Evolutionary conservation across 2,888 invertebrate genomes (phyloP), one percentile per base, ranked within the genome.

Genomic region (Bombyx huttoni): DNA sequence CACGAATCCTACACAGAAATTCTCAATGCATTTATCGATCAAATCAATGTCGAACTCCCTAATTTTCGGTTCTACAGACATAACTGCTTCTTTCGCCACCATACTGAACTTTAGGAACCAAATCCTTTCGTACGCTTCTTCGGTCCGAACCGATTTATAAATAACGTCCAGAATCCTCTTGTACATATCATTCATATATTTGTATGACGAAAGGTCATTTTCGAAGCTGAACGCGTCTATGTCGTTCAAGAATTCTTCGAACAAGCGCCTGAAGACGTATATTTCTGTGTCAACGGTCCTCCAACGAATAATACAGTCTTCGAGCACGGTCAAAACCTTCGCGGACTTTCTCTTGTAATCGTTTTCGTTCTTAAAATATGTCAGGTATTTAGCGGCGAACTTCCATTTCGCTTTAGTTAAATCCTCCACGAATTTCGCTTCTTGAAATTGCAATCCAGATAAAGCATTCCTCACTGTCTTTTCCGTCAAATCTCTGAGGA

Each of bases 381-480:
- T 56, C 7, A 70, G 56, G 50, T 60, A 67, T 52, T 53, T 57
- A 49, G 55, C 64, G 49, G 61, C 55, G 48, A 68, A 63, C 40
- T 58, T 35, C 72, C 73, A 78, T 54, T 70, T 73, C 0, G 57
- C 60, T 13, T 56, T 24, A 8, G 63, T 54, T 34, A 74, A 58
- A 46, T 48, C 8, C 9, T 54, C 14, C 34, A 59, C 60, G 3
- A 40, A 40, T 40, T 40, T 40, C 7, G 40, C 40, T 40, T 40
- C 40, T 40, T 40, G 40, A 12, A 40, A 40, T 12, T 40, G 40
- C 7, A 12, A 8, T 10, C 40, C 40, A 1, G 40, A 40, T 40
- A 40, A 40, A 40, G 40, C 40, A 7, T 40, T 40, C 12, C 40
- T 40, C 7, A 40, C 7, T 40, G 40, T 40, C 40, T 40, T 40